phyloP scores from a whole-genome alignment of 1,140 invertebrate species.

The Augochlora pura region DNA sequence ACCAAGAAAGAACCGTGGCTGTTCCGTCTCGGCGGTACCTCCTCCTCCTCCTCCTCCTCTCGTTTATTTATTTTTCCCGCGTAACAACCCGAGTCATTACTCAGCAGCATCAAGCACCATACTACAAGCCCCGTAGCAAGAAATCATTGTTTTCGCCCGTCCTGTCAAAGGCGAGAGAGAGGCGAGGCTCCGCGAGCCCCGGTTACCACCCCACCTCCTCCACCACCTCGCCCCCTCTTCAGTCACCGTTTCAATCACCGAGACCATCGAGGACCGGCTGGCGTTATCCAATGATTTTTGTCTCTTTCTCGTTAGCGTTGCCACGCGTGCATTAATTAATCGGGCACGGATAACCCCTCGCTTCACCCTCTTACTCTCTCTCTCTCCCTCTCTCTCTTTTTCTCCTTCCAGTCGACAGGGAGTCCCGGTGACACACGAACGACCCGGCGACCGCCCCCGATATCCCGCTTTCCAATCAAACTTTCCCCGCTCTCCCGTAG shows the following conservation, averaged over 20 bases:
- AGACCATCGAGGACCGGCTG: slow-evolving; percentile 44
- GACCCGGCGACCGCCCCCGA: slow-evolving; percentile 1
- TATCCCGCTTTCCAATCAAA: slow-evolving; percentile 55
- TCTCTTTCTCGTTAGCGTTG: slow-evolving; percentile 57
- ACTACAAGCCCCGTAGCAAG: slow-evolving; percentile 47
- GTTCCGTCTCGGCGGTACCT: neutral
- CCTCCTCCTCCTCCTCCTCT: neutral
- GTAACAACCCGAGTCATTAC: slow-evolving; percentile 53
- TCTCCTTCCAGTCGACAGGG: slow-evolving; percentile 3
- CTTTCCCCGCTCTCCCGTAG: slow-evolving; percentile 48
- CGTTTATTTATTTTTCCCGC: slow-evolving; percentile 37
- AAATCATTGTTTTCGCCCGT: slow-evolving; percentile 59
- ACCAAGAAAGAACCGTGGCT: slow-evolving; percentile 7
- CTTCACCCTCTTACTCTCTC: neutral
- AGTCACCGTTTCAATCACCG: slow-evolving; percentile 41
- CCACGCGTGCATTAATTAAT: slow-evolving; percentile 66
- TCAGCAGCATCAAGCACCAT: slow-evolving; percentile 55
- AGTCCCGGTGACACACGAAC: neutral
- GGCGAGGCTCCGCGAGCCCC: neutral
- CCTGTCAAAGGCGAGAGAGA: slow-evolving; percentile 42
- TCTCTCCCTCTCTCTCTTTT: neutral
- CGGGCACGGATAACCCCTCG: slow-evolving; percentile 22
- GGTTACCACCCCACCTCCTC: neutral
- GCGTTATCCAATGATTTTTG: slow-evolving; percentile 57
- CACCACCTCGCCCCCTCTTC: neutral